These are phyloP conservation scores for Drosophila maculinotata DNA, from an alignment of 2,888 invertebrate genomes.

Conservation along the genomic window DNA sequence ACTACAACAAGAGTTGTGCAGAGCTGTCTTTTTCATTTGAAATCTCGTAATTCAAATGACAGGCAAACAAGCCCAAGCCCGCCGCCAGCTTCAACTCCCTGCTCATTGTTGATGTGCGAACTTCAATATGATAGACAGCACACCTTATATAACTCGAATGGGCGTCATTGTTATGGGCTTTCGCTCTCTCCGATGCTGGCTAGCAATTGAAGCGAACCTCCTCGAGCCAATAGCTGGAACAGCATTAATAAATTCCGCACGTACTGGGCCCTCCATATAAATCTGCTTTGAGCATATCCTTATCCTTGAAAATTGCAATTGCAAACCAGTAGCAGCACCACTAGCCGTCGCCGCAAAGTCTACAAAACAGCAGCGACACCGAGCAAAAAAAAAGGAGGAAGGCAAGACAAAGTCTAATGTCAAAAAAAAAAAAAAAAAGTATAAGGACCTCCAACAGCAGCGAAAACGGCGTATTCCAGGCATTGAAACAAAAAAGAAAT, in stretches of 20 bases:
- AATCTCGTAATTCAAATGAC: conserved; percentile 56
- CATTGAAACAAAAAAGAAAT: conserved; percentile 60
- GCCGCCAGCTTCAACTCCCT: conserved; percentile 12
- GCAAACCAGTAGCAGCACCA: conserved; percentile 52
- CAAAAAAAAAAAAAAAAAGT: conserved; percentile 18
- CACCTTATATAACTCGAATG: conserved; percentile 64
- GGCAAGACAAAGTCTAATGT: conserved; percentile 19
- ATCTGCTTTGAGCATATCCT: conserved; percentile 74
- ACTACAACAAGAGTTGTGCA: conserved; percentile 15
- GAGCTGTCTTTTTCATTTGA: conserved; percentile 46
- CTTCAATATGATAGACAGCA: conserved; percentile 57
- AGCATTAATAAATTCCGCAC: conserved; percentile 77
- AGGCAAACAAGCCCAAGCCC: conserved; percentile 21
- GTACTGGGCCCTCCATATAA: conserved; percentile 73
- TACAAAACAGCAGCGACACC: background rate
- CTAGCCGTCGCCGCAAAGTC: conserved; percentile 32
- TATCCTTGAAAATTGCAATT: conserved; percentile 82
- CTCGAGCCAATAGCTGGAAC: conserved; percentile 12
- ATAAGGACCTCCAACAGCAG: conserved; percentile 17
- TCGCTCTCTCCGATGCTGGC: conserved; percentile 5
- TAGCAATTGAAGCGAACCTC: conserved; percentile 16
- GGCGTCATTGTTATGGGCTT: conserved; percentile 46
- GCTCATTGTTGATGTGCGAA: conserved; percentile 60
- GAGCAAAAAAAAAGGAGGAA: background rate
- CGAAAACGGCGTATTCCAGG: conserved; percentile 54